Evolutionary conservation across 92 coral and sea anemone species (phyloP), one percentile per base, ranked within the genome.

Genomic region (Porites divaricata): DNA sequence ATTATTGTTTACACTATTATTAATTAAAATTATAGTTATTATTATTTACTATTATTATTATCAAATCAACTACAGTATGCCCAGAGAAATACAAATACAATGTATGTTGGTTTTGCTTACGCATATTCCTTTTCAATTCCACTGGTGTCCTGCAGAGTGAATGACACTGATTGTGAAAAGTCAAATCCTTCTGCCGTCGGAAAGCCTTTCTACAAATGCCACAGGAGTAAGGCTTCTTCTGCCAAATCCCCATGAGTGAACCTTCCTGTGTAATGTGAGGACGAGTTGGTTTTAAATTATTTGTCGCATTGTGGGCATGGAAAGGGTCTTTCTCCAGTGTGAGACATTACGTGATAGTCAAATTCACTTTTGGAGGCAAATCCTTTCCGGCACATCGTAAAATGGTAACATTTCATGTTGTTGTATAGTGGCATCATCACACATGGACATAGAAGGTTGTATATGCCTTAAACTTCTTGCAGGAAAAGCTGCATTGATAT

Each of bases 321-420:
- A 24, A 41, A 83, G 6, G 74, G 91, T 26, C 83, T 66, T 52
- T 75, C 87, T 23, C 78, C 87, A 1, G 72, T 20, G 21, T 81
- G 91, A 1, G 20, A 16, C 15, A 48, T 19, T 70, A 24, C 49
- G 74, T 87, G 90, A 51, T 68, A 45, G 12, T 5, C 25, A 10
- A 74, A 16, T 28, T 87, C 68, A 1, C 76, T 50, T 35, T 80
- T 75, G 7, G 35, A 11, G 9, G 28, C 17, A 58, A 64, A 87
- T 9, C 12, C 19, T 63, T 73, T 87, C 25, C 54, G 70, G 49
- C 91, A 88, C 24, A 52, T 61, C 23, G 75, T 54, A 24, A 87
- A 88, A 64, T 88, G 73, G 67, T 26, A 20, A 1, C 77, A 64
- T 69, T 67, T 81, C 22, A 17, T 26, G 10, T 56, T 63, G 11